Evolutionary conservation across 35 echinoderm and acorn worm species (phyloP), one percentile per base, ranked within the genome.

Genomic region (Holothuria glaberrima): DNA sequence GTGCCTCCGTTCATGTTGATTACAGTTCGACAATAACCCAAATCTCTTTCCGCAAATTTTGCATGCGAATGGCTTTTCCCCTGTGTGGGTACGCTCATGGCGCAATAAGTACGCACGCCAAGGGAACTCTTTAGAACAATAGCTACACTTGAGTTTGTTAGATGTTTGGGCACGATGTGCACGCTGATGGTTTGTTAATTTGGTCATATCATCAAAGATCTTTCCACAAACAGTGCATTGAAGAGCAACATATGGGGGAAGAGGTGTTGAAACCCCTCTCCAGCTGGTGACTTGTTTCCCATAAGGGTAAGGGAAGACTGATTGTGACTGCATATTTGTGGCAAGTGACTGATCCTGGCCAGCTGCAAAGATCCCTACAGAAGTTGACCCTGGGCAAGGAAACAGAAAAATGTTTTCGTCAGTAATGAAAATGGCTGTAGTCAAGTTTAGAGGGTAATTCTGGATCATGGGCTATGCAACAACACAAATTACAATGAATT

Each of bases 11-110:
- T 87, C 85, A 50, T 87, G 85, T 34, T 71, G 66, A 21, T 46
- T 50, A 46, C 85, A 87, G 62, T 36, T 44, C 1, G 20, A 68
- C 31, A 67, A 48, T 30, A 35, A 29, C 14, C 38, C 63, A 31
- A 90, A 90, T 29, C 59, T 41, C 45, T 90, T 54, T 4, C 89
- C 89, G 35, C 89, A 90, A 29, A 48, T 33, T 30, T 35, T 61
- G 44, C 89, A 90, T 22, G 45, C 57, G 33, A 18, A 76, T 27
- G 73, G 72, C 22, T 48, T 64, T 17, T 79, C 71, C 4, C 56
- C 74, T 3, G 89, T 90, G 74, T 90, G 89, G 9, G 45, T 31
- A 21, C 75, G 46, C 27, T 79, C 58, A 50, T 90, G 89, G 0
- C 58, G 54, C 2, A 33, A 10, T 30, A 63, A 17, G 74, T 90